Percentiles rank a stretch among this genome's conserved stretches.
Evolutionary conservation across 2,888 invertebrate genomes (phyloP).

Genomic region (Agonopterix heracliana): DNA sequence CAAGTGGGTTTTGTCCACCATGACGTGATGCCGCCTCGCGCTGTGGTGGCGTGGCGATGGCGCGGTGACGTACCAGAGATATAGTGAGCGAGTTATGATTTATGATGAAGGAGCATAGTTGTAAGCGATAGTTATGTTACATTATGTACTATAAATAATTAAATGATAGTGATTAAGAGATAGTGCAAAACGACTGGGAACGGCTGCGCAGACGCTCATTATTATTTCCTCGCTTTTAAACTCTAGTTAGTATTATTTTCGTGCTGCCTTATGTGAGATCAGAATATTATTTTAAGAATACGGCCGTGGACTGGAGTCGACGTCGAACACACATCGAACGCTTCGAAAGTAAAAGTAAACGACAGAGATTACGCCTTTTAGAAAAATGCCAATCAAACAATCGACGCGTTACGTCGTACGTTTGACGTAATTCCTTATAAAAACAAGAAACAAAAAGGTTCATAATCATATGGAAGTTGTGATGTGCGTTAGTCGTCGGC

Average conservation of each 20-base stretch:
- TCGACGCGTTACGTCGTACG: slow-evolving; percentile 3
- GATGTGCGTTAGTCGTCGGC: slow-evolving; percentile 4
- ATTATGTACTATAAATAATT: slow-evolving; percentile 62
- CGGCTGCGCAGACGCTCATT: slow-evolving; percentile 51
- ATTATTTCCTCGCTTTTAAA: slow-evolving; percentile 26
- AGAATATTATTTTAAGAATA: slow-evolving; percentile 15
- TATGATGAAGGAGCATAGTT: slow-evolving; percentile 54
- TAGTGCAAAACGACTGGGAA: slow-evolving; percentile 75
- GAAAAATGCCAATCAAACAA: slow-evolving; percentile 1
- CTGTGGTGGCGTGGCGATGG: slow-evolving; percentile 21
- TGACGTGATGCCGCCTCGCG: slow-evolving; percentile 30
- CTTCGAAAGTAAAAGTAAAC: slow-evolving; percentile 19
- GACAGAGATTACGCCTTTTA: slow-evolving; percentile 1
- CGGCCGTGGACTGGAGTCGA: slow-evolving; percentile 6
- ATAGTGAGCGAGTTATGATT: slow-evolving; percentile 48
- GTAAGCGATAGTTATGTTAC: slow-evolving; percentile 66
- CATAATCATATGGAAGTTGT: not conserved
- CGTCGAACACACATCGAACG: slow-evolving; percentile 8
- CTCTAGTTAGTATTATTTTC: slow-evolving; percentile 28
- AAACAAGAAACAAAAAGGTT: slow-evolving; percentile 1
- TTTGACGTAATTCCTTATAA: not conserved
- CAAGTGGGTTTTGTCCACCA: slow-evolving; percentile 32
- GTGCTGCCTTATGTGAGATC: slow-evolving; percentile 33
- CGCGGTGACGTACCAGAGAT: slow-evolving; percentile 18
- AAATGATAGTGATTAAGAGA: slow-evolving; percentile 55